Evolutionary conservation across 2,113 vertebrate species (phyloP).

Genomic region (Archocentrus centrarchus): DNA sequence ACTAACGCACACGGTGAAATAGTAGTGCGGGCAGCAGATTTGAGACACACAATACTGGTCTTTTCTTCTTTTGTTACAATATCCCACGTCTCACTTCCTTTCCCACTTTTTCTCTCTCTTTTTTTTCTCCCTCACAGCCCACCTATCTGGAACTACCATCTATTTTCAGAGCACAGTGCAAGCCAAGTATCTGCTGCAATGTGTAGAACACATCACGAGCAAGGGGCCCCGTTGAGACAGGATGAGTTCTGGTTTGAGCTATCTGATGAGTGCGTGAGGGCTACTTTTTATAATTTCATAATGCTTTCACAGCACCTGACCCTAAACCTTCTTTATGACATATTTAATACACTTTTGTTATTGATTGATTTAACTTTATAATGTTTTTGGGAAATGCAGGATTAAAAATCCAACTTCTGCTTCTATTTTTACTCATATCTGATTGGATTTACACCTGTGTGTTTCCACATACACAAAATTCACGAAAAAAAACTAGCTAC

Average conservation of each 20-base stretch:
- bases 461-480: not conserved
- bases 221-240: conserved; percentile 47
- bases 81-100: conserved; percentile 44
- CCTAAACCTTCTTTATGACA: not conserved
- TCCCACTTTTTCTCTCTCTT: conserved; percentile 44
- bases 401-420: not conserved
- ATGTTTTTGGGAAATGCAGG: not conserved
- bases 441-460: conserved; percentile 21
- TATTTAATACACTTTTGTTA: not conserved
- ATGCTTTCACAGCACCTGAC: not conserved
- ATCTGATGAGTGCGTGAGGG: conserved; percentile 37
- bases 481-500: not conserved
- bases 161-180: conserved; percentile 63
- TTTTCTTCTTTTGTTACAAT: conserved; percentile 44
- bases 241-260: conserved; percentile 46
- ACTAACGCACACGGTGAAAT: conserved; percentile 29
- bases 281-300: conserved; percentile 36
- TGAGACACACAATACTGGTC: conserved; percentile 42
- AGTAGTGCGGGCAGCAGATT: conserved; percentile 43
- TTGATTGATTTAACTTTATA: not conserved
- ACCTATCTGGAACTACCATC: conserved; percentile 65
- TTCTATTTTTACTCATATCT: not conserved
- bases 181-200: conserved; percentile 63
- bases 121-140: conserved; percentile 20
- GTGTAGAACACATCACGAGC: conserved; percentile 64